These are phyloP conservation scores for Heliocidaris tuberculata DNA, from an alignment of 35 echinoderm and acorn worm species.

Conservation along the genomic window DNA sequence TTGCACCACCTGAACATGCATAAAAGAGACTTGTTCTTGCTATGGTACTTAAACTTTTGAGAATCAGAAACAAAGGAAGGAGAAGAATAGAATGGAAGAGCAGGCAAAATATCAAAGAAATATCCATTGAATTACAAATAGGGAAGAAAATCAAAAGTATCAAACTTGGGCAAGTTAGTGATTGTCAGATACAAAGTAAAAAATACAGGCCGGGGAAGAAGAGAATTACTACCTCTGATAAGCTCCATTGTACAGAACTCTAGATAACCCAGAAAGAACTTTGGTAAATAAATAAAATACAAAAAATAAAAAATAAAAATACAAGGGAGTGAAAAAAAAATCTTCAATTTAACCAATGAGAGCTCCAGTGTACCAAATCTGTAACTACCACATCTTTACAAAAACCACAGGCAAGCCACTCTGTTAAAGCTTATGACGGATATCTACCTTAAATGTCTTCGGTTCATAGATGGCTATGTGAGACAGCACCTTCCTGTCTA, in stretches of 20 bases:
- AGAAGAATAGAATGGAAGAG: background rate
- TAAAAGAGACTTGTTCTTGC: background rate
- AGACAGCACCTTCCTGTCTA: slow-evolving; percentile 73
- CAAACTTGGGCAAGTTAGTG: background rate
- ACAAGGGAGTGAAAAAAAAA: too few relatives aligned
- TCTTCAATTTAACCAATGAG: too few relatives aligned
- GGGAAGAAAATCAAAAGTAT: background rate
- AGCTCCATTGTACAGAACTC: too few relatives aligned
- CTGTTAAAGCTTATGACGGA: background rate
- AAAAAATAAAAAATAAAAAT: too few relatives aligned
- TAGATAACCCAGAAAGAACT: too few relatives aligned
- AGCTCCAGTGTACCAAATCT: too few relatives aligned
- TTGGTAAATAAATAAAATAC: too few relatives aligned
- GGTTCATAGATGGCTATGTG: slow-evolving; percentile 83
- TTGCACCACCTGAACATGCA: too few relatives aligned
- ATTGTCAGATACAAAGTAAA: background rate
- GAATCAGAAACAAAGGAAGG: background rate
- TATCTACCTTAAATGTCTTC: slow-evolving; percentile 89
- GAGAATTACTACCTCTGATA: too few relatives aligned
- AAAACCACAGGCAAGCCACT: too few relatives aligned
- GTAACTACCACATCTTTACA: too few relatives aligned
- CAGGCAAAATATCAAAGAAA: background rate
- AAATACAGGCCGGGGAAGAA: too few relatives aligned
- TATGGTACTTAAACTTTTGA: background rate
- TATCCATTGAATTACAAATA: background rate